Evolutionary conservation across 2,888 invertebrate genomes (phyloP), one percentile per base, ranked within the genome.

Genomic region (Cybosia mesomella): DNA sequence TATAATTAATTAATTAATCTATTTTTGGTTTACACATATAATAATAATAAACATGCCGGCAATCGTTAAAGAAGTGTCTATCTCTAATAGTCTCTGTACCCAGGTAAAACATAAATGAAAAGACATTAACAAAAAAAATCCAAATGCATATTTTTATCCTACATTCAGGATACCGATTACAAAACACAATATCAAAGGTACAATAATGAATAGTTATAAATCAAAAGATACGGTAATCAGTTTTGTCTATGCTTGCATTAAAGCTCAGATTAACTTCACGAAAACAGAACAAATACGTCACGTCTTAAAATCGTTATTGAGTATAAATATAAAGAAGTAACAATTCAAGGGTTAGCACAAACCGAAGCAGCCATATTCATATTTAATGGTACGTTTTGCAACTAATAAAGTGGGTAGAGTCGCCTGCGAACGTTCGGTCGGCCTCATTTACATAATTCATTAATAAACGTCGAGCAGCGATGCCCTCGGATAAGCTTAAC

Each of bases 391-490:
- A 82, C 81, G 86, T 90, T 91, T 89, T 81, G 88, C 90, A 85
- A 87, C 87, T 89, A 87, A 89, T 91, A 87, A 88, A 89, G 87
- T 86, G 83, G 83, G 86, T 84, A 82, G 82, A 86, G 81, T 77
- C 82, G 83, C 79, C 80, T 81, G 84, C 84, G 81, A 85, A 83
- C 86, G 83, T 79, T 49, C 85, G 88, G 82, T 82, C 86, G 81
- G 79, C 63, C 83, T 74, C 83, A 93, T 93, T 92, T 91, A 88
- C 92, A 93, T 92, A 92, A 91, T 92, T 91, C 92, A 92, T 93
- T 92, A 91, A 91, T 92, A 92, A 87, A 89, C 86, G 92, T 92
- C 92, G 83, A 77, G 82, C 79, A 74, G 85, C 88, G 92, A 92
- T 92, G 90, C 87, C 88, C 87, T 87, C 91, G 83, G 92, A 92